These are phyloP conservation scores for Regulus satrapa DNA, from an alignment of 2,113 vertebrate genomes.

Conservation along the genomic window DNA sequence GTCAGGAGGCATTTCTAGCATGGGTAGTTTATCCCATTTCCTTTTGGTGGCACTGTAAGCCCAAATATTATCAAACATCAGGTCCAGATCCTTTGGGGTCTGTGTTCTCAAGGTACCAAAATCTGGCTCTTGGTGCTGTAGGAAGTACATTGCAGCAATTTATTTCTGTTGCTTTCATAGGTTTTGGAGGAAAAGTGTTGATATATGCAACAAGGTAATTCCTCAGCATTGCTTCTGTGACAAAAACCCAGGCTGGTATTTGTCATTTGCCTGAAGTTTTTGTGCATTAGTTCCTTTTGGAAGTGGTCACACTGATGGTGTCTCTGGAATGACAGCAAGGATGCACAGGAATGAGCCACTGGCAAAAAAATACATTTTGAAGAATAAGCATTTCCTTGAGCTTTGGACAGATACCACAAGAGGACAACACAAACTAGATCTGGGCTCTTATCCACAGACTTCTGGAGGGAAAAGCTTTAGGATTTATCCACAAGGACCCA, in stretches of 20 bases:
- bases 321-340: neutral
- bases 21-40: neutral
- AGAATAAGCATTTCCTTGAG: neutral
- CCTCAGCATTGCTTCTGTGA: neutral
- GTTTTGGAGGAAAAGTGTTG: neutral
- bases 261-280: neutral
- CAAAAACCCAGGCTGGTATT: neutral
- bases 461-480: neutral
- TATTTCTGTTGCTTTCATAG: neutral
- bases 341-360: neutral
- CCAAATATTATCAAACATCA: neutral
- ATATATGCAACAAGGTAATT: rapidly evolving
- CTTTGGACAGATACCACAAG: neutral
- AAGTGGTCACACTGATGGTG: neutral
- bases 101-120: neutral
- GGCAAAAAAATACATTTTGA: neutral
- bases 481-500: neutral
- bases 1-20: neutral
- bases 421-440: neutral
- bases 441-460: neutral
- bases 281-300: neutral
- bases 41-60: conserved; percentile 57
- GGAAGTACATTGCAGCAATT: neutral
- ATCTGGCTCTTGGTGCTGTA: neutral
- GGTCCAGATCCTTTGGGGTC: neutral